Base-by-base conservation (phyloP, 2,113 vertebrate species). In the Eurystomus gularis region DNA sequence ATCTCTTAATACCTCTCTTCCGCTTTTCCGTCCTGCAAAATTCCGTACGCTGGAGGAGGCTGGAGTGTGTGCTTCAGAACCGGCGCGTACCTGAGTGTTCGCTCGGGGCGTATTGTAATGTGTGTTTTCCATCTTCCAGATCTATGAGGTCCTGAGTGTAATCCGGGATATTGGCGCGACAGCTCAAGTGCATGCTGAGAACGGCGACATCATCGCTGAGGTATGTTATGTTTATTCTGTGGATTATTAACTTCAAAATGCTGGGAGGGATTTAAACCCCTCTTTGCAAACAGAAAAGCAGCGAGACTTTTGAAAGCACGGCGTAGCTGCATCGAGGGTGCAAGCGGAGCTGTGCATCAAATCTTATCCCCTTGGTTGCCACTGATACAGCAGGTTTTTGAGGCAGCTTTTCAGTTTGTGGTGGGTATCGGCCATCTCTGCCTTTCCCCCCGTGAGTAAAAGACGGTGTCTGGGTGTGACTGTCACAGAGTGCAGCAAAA, bases 191-290 rank as follows among this genome's bases (percentile, higher is more conserved):
- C 99, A 99, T 0, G 99, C 99, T 15, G 99, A 99, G 96, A 99
- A 99, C 0, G 99, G 99, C 5, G 99, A 99, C 98, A 99, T 99
- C 95, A 99, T 99, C 26, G 99, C 99, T 26, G 99, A 99, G 99
- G 99, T 99, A 98, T 11, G 42, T 37, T 5, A 2, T 82, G 33
- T 29, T 83, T 83, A 18, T 83, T 28, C 85, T 66, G 40, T 3
- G 58, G 65, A 7, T 24, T 80, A 3, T 1, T 77, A 19, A 3
- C 82, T 82, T 26, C 70, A 37, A 8, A 73, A 18, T 3, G 26
- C 75, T 44, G 78, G 26, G 17, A 86, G 66, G 70, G 68, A 5
- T 60, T 86, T 8, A 2, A 57, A 55, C 37, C 40, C 70, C 40
- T 1, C 78, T 72, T 25, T 58, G 58, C 70, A 73, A 35, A 54